Percentiles rank a stretch among this genome's conserved stretches.
These are phyloP conservation scores for Notothenia coriiceps DNA, from an alignment of 2,113 vertebrate species.

Conservation along the genomic window DNA sequence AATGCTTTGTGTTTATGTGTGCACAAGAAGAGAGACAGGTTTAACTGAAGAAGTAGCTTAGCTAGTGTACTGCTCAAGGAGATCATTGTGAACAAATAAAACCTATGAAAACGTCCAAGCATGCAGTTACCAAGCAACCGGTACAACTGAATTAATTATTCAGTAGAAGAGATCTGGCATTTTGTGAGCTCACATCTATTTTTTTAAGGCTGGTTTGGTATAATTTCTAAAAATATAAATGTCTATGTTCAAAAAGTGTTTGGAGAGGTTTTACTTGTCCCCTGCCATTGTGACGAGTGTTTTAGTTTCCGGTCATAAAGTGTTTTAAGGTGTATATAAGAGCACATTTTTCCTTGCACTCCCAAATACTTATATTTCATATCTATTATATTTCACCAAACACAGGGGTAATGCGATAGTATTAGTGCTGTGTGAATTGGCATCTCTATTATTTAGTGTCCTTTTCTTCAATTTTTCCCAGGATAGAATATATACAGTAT, in stretches of 20 bases:
- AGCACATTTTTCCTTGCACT: too few species aligned
- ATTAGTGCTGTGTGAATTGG: too few species aligned
- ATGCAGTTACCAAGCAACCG: slow-evolving; percentile 74
- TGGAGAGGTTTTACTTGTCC: neutral
- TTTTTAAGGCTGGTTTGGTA: neutral
- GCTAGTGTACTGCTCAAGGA: slow-evolving; percentile 69
- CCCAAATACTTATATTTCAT: neutral
- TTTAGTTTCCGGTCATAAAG: neutral
- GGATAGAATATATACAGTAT: too few species aligned
- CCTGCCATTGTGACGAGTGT: neutral
- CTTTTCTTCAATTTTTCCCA: too few species aligned
- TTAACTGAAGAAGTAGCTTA: slow-evolving; percentile 65
- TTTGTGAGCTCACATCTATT: slow-evolving; percentile 44
- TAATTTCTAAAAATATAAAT: slow-evolving; percentile 27
- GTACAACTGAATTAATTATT: slow-evolving; percentile 65
- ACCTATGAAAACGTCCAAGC: slow-evolving; percentile 71
- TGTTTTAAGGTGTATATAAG: neutral
- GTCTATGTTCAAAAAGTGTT: neutral
- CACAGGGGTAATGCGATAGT: too few species aligned
- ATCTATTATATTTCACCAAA: too few species aligned
- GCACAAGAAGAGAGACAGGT: slow-evolving; percentile 64
- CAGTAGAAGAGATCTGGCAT: slow-evolving; percentile 35
- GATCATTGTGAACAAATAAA: slow-evolving; percentile 70
- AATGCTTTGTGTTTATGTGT: slow-evolving; percentile 73
- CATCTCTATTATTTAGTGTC: too few species aligned